Conservation (phyloP, 2,888 invertebrate genomes). For the Mesoligia furuncula region DNA sequence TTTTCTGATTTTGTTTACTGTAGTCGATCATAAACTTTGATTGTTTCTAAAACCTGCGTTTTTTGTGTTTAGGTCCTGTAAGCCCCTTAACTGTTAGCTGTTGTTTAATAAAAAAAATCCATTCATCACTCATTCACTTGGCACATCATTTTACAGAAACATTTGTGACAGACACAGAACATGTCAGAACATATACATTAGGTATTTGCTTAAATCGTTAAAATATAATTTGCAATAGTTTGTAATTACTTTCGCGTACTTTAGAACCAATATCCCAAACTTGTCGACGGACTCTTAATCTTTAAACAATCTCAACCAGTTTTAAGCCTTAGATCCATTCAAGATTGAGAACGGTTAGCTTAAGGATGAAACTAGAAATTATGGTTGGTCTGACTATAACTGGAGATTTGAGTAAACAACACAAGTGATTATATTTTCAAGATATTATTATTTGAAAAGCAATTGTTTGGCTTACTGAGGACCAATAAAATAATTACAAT, state of each 20-base stretch:
- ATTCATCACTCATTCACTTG: not conserved
- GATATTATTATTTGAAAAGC: not conserved
- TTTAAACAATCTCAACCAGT: conserved; percentile 13
- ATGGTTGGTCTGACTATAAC: not conserved
- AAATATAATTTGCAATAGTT: not conserved
- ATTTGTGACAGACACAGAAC: not conserved
- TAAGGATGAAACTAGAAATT: not conserved
- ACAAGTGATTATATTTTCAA: not conserved
- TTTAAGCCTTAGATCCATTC: not conserved
- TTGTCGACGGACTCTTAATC: not conserved
- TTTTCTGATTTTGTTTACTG: too few species aligned
- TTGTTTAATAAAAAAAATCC: too few species aligned
- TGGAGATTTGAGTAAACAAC: not conserved
- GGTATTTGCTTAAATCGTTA: not conserved
- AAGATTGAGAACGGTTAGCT: not conserved
- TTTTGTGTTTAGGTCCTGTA: too few species aligned
- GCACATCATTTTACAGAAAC: not conserved
- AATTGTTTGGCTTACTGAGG: not conserved
- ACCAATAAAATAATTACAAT: not conserved
- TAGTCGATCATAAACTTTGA: too few species aligned
- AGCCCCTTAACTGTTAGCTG: not conserved
- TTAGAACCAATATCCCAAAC: not conserved
- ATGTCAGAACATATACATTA: not conserved
- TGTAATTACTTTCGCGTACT: not conserved
- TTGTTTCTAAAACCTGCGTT: too few species aligned